Evolutionary conservation across 2,113 vertebrate species (phyloP).

Genomic region (Myxocyprinus asiaticus): DNA sequence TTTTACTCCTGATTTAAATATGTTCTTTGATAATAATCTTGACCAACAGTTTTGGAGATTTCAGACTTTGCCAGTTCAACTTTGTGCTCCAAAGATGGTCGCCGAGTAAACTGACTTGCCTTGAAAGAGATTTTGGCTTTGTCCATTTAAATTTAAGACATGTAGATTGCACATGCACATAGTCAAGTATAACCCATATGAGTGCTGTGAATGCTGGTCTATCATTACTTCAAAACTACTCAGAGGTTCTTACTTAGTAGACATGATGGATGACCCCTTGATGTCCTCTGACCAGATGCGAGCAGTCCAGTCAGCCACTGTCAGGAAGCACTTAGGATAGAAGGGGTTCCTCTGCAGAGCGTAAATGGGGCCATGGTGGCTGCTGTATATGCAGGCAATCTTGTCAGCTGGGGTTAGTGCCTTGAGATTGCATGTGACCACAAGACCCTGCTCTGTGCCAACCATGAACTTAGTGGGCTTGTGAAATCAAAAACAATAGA

Average conservation of each 20-base stretch:
- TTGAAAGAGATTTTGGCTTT: too few relatives aligned
- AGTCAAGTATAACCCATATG: background rate
- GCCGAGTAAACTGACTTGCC: too few relatives aligned
- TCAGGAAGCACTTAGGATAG: slow-evolving; percentile 93
- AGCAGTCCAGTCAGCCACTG: slow-evolving; percentile 89
- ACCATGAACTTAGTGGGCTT: slow-evolving; percentile 99
- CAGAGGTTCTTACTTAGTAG: slow-evolving; percentile 81
- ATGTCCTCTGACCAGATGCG: slow-evolving; percentile 94
- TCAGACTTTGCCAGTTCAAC: too few relatives aligned
- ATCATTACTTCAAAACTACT: background rate
- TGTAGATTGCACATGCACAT: too few relatives aligned
- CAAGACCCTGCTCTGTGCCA: slow-evolving; percentile 89
- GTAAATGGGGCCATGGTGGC: slow-evolving; percentile 88
- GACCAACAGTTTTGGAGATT: too few relatives aligned
- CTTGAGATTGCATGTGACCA: slow-evolving; percentile 91
- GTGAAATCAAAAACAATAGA: slow-evolving; percentile 31
- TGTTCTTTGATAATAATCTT: too few relatives aligned
- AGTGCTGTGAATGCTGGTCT: too few relatives aligned
- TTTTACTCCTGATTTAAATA: too few relatives aligned
- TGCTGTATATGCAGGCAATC: slow-evolving; percentile 81
- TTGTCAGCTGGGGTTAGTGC: slow-evolving; percentile 87
- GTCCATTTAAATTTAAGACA: too few relatives aligned
- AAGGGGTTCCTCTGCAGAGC: slow-evolving; percentile 89
- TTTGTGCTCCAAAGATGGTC: too few relatives aligned
- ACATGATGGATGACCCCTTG: slow-evolving; percentile 90